These are phyloP conservation scores for Myrmecobius fasciatus DNA, from an alignment of 2,113 vertebrate genomes.

Conservation along the genomic window DNA sequence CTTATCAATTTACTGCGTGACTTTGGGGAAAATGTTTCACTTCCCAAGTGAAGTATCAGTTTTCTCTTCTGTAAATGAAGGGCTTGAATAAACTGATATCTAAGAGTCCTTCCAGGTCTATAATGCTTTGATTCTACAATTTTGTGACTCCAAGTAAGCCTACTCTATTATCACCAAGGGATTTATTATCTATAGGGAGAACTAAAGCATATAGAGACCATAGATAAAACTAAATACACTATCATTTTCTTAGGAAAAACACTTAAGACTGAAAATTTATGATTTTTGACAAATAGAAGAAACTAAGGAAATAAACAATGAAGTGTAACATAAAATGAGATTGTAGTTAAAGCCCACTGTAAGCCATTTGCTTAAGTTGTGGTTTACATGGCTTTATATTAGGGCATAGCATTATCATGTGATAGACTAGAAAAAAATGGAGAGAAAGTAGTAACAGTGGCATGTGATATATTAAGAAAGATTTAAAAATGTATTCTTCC, in stretches of 20 bases:
- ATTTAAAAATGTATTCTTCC: constrained; percentile 80
- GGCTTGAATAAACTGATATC: constrained; percentile 11
- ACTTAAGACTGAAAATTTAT: constrained; percentile 7
- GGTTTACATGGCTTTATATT: background rate
- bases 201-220: background rate
- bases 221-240: background rate
- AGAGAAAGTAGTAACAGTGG: constrained; percentile 59
- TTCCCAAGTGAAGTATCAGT: background rate
- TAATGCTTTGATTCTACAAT: background rate
- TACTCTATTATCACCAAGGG: background rate
- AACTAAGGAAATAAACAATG: constrained; percentile 13
- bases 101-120: background rate
- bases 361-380: constrained; percentile 9
- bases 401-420: constrained; percentile 28
- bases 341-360: background rate
- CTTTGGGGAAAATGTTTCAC: background rate
- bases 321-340: background rate
- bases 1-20: background rate
- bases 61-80: constrained; percentile 8
- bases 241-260: background rate
- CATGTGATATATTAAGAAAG: constrained; percentile 83
- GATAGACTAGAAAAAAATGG: constrained; percentile 24
- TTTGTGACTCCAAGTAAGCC: background rate
- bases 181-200: background rate
- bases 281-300: background rate